Base-by-base conservation (phyloP, 2,888 invertebrate genomes). In the Maniola hyperantus region DNA sequence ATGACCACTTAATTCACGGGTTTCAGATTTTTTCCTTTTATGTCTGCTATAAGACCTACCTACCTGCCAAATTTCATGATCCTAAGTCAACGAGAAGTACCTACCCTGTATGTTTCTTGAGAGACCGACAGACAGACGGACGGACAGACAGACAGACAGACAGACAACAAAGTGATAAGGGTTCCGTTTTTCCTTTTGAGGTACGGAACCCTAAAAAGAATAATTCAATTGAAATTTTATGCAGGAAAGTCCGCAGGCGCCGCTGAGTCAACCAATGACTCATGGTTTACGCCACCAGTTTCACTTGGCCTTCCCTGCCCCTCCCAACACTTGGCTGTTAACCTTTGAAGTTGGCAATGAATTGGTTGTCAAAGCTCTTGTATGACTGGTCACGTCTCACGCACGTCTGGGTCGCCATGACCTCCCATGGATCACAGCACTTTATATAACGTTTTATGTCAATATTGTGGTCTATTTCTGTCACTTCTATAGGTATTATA, bases 371-470 rank as follows among this genome's bases (percentile, higher is more conserved):
- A 63, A 65, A 66, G 82, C 70, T 80, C 84, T 72, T 4, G 55
- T 26, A 65, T 59, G 5, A 69, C 66, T 80, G 83, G 85, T 73
- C 70, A 26, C 53, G 77, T 79, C 81, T 81, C 80, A 83, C 82
- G 84, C 83, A 84, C 80, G 85, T 85, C 82, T 82, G 79, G 77
- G 26, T 34, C 68, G 62, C 51, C 67, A 39, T 69, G 76, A 75
- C 75, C 76, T 77, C 75, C 67, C 72, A 51, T 68, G 70, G 66
- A 50, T 65, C 53, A 18, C 62, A 11, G 13, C 48, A 55, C 65
- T 51, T 70, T 58, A 33, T 58, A 33, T 53, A 55, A 50, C 65
- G 26, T 51, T 63, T n/a, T 65, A 62, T 66, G 67, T 69, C 62
- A 69, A 65, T 64, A 68, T 64, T 20, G n/a, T 65, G 66, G 50